Evolutionary conservation across 2,888 invertebrate genomes (phyloP).

Genomic region (Coenonympha arcania): DNA sequence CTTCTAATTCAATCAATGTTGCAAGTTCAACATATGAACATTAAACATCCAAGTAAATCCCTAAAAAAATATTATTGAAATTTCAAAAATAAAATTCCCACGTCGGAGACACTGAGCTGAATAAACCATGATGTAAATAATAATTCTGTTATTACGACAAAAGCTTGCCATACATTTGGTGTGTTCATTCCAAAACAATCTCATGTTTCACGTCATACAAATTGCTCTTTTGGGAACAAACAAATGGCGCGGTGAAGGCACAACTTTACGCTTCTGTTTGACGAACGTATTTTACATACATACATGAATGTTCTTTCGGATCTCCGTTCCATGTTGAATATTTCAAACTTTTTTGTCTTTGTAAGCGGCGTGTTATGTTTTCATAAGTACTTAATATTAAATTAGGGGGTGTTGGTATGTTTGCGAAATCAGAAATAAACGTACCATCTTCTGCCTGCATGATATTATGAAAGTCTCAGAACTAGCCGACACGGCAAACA

Average conservation of each 20-base stretch:
- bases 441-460: too few species aligned
- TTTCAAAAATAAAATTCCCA: too few species aligned
- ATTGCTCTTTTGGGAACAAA: slow-evolving; percentile 15
- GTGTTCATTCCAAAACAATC: slow-evolving; percentile 7
- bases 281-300: slow-evolving; percentile 7
- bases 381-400: too few species aligned
- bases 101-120: neutral
- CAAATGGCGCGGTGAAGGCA: slow-evolving; percentile 9
- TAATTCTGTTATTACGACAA: neutral
- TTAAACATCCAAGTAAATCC: too few species aligned
- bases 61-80: too few species aligned
- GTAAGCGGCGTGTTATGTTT: neutral
- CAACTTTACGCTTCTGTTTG: slow-evolving; percentile 11
- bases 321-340: slow-evolving; percentile 1
- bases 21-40: too few species aligned
- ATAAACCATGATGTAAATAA: neutral
- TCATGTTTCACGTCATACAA: slow-evolving; percentile 10
- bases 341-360: neutral
- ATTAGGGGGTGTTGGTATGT: too few species aligned
- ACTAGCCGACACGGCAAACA: too few species aligned
- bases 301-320: neutral
- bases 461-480: too few species aligned
- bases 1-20: too few species aligned
- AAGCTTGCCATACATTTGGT: neutral
- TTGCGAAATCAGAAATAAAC: too few species aligned